Evolutionary conservation across 2,797 vertebrate genomes (phyloP), one percentile per base, ranked within the genome.

Genomic region (Tenualosa thibaudeaui): DNA sequence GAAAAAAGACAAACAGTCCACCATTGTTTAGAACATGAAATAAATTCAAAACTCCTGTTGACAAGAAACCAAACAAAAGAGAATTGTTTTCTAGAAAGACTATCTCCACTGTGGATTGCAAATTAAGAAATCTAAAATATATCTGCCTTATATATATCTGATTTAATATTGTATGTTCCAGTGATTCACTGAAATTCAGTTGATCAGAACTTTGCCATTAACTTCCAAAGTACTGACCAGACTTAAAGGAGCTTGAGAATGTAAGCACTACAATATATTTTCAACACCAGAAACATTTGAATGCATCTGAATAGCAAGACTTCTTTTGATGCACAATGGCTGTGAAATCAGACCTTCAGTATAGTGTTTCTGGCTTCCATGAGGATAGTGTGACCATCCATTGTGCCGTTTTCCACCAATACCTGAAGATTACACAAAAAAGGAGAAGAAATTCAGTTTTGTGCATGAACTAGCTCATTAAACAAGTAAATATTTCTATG

Each of bases 341-440:
- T 9, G n/a, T 22, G 1, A 40, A 7, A 17, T 53, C 85, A 84
- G 83, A 97, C 97, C 83, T 92, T 91, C 10, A 97, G 89, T 86
- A 97, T 85, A 49, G 92, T 85, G 68, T 96, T 93, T 92, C 96
- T 96, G 88, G 96, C 97, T 40, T 97, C 96, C 96, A 97, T 97
- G 2, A 98, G 94, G 58, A 97, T 94, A 87, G 93, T 92, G 91
- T 97, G 96, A 0, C 97, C 97, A 9, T 96, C 96, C 90, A 94
- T 97, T 56, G 96, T 97, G 82, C 97, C 97, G 43, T 96, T 97
- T 91, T 97, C 97, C 62, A 98, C 91, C 91, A 97, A 88, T 10
- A 98, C 93, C 97, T 98, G 85, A 50, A 50, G 53, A 37, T 86
- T 56, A n/a, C 82, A 40, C 17, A 84, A 46, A 37, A 37, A 75